These are phyloP conservation scores for Lepilemur septentrionalis DNA, from an alignment of 2,797 vertebrate species.

Conservation along the genomic window DNA sequence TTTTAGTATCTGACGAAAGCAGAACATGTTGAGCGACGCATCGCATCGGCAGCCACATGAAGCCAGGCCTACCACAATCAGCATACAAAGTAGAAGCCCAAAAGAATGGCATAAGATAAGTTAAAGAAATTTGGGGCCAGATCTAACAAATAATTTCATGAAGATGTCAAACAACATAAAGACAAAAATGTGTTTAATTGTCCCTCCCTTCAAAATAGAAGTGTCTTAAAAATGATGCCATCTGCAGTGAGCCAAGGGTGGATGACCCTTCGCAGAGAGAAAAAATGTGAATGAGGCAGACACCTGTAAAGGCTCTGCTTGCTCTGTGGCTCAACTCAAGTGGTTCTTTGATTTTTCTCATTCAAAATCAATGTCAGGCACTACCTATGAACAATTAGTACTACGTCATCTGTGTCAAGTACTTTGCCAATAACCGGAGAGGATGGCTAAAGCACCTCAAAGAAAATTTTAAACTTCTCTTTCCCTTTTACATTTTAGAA, in stretches of 20 bases:
- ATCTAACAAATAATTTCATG: background rate
- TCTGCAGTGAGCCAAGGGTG: background rate
- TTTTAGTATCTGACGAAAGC: background rate
- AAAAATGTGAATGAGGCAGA: background rate
- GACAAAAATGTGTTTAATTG: background rate
- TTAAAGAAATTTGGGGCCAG: background rate
- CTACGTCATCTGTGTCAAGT: background rate
- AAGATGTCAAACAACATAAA: background rate
- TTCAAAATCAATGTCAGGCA: background rate
- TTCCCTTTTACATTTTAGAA: background rate
- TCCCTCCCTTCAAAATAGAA: background rate
- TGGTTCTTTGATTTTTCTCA: background rate
- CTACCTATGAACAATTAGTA: background rate
- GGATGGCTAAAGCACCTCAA: background rate
- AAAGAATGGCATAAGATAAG: background rate
- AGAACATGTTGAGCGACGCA: background rate
- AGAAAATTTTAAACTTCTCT: background rate
- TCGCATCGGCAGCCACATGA: background rate
- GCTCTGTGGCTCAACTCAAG: background rate
- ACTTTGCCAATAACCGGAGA: background rate
- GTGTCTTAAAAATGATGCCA: background rate
- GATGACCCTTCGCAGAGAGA: background rate
- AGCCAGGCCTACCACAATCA: background rate
- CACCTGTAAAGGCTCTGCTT: background rate
- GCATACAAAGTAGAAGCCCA: background rate